A percentile compares a stretch with the other conserved stretches of the same genome.
Evolutionary conservation across 2,113 vertebrate genomes (phyloP).

Genomic region (Myanophis thanlyinensis): DNA sequence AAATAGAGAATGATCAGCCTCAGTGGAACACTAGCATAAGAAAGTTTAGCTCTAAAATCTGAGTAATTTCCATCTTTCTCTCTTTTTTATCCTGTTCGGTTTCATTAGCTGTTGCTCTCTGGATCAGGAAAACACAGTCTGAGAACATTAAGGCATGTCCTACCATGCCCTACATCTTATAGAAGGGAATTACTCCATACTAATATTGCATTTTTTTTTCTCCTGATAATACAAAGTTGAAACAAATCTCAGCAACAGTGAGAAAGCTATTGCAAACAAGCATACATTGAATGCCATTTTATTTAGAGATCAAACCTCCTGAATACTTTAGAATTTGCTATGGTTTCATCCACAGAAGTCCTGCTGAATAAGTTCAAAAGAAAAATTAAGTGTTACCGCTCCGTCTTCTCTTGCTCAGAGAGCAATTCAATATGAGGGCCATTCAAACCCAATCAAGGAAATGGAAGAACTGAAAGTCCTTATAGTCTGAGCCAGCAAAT

Average conservation of each 20-base stretch:
- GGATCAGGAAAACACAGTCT: background rate
- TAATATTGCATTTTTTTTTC: background rate
- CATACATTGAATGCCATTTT: background rate
- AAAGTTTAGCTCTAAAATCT: background rate
- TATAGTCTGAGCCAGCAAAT: background rate
- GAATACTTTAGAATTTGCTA: constrained; percentile 1
- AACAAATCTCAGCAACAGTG: background rate
- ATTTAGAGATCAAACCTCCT: background rate
- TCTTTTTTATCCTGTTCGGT: background rate
- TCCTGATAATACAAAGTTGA: background rate
- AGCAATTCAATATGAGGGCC: constrained; percentile 36
- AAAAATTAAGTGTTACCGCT: background rate
- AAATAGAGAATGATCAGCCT: background rate
- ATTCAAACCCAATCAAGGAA: constrained; percentile 62
- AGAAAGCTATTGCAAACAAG: background rate
- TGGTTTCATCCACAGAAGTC: background rate
- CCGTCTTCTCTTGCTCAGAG: constrained; percentile 27
- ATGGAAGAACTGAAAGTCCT: constrained; percentile 42
- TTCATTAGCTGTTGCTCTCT: background rate
- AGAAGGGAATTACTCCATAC: background rate
- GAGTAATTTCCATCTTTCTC: background rate
- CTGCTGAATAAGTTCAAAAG: background rate
- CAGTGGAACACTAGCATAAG: background rate
- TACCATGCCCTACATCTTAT: background rate
- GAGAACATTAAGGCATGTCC: background rate